These are phyloP conservation scores for Chloropsis cyanopogon DNA, from an alignment of 2,113 vertebrate species.

Conservation along the genomic window DNA sequence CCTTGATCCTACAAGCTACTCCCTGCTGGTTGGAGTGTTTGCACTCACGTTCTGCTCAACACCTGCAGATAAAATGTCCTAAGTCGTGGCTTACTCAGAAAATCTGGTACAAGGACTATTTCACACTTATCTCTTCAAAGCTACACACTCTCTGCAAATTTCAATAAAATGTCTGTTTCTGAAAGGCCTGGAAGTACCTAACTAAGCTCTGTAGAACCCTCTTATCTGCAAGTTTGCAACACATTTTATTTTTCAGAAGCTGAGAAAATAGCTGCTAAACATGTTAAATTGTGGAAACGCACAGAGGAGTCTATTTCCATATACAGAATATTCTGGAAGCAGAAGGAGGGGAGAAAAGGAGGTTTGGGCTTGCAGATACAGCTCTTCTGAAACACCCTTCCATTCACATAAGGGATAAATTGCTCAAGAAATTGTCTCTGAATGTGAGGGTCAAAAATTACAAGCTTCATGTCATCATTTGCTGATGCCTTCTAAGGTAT, in stretches of 20 bases:
- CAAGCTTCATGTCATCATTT: neutral
- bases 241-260: neutral
- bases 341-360: neutral
- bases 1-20: neutral
- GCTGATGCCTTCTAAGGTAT: neutral
- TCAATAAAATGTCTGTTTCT: neutral
- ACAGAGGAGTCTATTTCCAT: neutral
- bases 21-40: neutral
- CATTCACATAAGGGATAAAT: neutral
- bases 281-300: neutral
- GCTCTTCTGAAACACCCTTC: neutral
- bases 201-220: neutral
- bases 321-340: neutral
- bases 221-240: neutral
- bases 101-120: neutral
- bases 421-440: neutral
- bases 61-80: neutral
- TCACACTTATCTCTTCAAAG: neutral
- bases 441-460: neutral
- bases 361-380: neutral
- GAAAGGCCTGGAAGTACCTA: neutral
- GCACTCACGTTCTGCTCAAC: neutral
- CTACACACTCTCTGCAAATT: neutral
- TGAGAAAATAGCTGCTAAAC: neutral
- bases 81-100: neutral